These are phyloP conservation scores for Drosophila limbata DNA, from an alignment of 2,888 invertebrate genomes.

Conservation along the genomic window DNA sequence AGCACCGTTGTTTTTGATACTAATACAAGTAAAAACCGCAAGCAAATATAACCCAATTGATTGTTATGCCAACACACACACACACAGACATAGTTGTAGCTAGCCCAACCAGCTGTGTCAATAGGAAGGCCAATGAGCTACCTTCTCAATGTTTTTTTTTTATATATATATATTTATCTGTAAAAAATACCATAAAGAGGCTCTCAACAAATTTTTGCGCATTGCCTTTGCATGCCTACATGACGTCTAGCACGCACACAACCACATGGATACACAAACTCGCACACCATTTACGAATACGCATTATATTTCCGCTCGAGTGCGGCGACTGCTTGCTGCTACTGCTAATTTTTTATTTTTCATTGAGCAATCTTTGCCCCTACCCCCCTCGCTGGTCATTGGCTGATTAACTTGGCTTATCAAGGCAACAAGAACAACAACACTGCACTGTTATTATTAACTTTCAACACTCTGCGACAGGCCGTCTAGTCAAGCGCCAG, in stretches of 20 bases:
- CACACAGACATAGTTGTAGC: constrained; percentile 7
- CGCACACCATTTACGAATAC: constrained; percentile 41
- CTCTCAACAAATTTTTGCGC: constrained; percentile 53
- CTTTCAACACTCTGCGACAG: constrained; percentile 45
- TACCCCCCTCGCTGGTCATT: constrained; percentile 42
- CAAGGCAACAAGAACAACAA: constrained; percentile 48
- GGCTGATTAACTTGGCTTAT: constrained; percentile 62
- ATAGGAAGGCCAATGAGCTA: constrained; percentile 41
- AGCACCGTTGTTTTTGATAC: constrained; percentile 65
- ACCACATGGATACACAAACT: constrained; percentile 21
- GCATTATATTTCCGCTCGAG: constrained; percentile 80
- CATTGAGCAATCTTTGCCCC: constrained; percentile 56
- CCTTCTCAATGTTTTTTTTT: constrained; percentile 34
- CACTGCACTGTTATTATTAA: constrained; percentile 49
- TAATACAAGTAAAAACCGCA: constrained; percentile 30
- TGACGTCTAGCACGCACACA: constrained; percentile 43
- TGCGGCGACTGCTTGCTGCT: constrained; percentile 32
- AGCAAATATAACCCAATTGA: constrained; percentile 63
- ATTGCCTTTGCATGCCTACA: constrained; percentile 57
- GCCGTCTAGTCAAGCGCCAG: constrained; percentile 69
- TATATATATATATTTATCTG: not conserved
- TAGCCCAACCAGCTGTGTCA: constrained; percentile 69
- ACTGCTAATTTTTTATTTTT: constrained; percentile 67
- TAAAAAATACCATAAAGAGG: constrained; percentile 22
- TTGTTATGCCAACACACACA: constrained; percentile 33